phyloP scores from a whole-genome alignment of 2,113 vertebrate genomes.

The Cynopterus brachyotis region DNA sequence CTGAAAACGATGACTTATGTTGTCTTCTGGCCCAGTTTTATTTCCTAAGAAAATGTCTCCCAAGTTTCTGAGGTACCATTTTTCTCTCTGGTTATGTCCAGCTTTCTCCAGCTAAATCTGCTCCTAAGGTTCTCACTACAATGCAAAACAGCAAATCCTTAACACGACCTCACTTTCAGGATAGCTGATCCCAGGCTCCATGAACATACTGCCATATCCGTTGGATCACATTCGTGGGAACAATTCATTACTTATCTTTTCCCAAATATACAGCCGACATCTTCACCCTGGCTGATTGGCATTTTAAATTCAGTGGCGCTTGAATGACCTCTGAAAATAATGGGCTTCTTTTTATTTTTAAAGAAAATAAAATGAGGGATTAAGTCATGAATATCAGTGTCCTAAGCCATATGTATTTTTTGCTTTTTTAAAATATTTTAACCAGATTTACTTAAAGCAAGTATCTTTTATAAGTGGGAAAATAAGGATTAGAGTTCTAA shows the following conservation, averaged over 20 bases:
- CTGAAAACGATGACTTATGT: background rate
- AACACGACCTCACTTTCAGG: background rate
- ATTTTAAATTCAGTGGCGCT: background rate
- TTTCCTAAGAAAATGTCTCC: background rate
- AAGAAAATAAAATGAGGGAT: background rate
- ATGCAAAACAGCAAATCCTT: background rate
- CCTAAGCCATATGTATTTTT: background rate
- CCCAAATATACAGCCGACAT: background rate
- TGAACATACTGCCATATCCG: background rate
- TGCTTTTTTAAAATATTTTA: conserved; percentile 5
- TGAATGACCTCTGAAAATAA: background rate
- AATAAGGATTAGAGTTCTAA: background rate
- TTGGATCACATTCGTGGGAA: background rate
- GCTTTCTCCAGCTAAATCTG: background rate
- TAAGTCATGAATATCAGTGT: background rate
- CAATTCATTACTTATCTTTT: background rate
- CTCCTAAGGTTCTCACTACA: conserved; percentile 16
- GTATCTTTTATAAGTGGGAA: background rate
- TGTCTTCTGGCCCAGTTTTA: background rate
- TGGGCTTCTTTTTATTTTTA: background rate
- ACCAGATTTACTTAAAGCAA: conserved; percentile 4
- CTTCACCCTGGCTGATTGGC: background rate
- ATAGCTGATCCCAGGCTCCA: background rate
- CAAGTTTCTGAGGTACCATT: background rate
- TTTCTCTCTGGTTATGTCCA: background rate